A percentile compares a stretch with the other conserved stretches of the same genome.
Evolutionary conservation across 1,140 invertebrate genomes (phyloP).

Genomic region (Papilio machaon): DNA sequence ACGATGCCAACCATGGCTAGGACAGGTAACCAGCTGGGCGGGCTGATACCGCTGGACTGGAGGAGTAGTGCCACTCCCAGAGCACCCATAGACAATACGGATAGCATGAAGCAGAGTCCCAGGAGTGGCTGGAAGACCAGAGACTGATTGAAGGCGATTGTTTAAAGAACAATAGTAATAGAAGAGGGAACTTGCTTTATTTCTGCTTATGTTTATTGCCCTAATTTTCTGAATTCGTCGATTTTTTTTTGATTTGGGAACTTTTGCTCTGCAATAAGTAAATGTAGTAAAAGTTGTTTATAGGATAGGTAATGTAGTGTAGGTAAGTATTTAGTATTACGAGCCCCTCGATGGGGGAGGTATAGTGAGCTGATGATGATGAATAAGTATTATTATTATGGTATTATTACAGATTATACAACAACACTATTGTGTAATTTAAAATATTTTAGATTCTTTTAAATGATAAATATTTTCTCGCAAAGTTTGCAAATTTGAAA

Average conservation of each 20-base stretch:
- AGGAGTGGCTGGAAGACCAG: slow-evolving; percentile 55
- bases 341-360: too few relatives aligned
- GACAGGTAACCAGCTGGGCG: slow-evolving; percentile 60
- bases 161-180: background rate
- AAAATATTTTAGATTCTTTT: background rate
- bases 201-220: too few relatives aligned
- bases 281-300: too few relatives aligned
- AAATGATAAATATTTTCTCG: background rate
- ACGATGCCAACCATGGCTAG: slow-evolving; percentile 53
- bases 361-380: too few relatives aligned
- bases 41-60: slow-evolving; percentile 43
- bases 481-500: slow-evolving; percentile 4
- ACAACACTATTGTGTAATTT: background rate
- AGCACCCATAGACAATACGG: slow-evolving; percentile 43
- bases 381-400: too few relatives aligned
- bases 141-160: background rate
- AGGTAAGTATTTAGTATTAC: too few relatives aligned
- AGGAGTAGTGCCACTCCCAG: slow-evolving; percentile 51
- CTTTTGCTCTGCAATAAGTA: too few relatives aligned
- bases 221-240: too few relatives aligned
- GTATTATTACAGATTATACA: too few relatives aligned
- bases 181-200: too few relatives aligned
- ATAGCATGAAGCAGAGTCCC: slow-evolving; percentile 42
- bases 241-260: too few relatives aligned
- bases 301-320: too few relatives aligned